Evolutionary conservation across 2,113 vertebrate genomes (phyloP).

Genomic region (Zosterops hypoxanthus): DNA sequence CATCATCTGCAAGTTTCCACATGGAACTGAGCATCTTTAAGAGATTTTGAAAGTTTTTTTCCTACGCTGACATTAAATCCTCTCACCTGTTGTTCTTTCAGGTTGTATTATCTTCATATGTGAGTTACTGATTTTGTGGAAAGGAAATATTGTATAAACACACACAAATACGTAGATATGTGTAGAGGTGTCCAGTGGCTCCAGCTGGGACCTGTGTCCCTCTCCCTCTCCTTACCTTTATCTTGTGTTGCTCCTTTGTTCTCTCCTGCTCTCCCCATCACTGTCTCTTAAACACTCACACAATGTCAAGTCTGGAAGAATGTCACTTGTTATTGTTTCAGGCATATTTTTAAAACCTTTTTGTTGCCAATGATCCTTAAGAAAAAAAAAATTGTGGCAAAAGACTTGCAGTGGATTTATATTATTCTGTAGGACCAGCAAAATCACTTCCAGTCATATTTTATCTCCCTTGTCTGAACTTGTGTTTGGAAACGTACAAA

Average conservation of each 20-base stretch:
- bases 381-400: not conserved
- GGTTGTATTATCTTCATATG: not conserved
- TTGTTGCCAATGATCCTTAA: not conserved
- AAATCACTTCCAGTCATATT: not conserved
- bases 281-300: not conserved
- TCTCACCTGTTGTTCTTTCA: not conserved
- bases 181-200: not conserved
- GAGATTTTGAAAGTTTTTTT: not conserved
- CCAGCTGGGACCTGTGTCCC: not conserved
- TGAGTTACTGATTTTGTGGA: not conserved
- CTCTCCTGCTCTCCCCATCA: not conserved
- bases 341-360: not conserved
- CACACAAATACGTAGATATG: no score
- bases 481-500: not conserved
- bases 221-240: not conserved
- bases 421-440: not conserved
- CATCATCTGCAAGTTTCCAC: not conserved
- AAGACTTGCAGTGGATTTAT: not conserved
- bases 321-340: not conserved
- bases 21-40: not conserved
- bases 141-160: not conserved
- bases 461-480: slow-evolving; percentile 7
- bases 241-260: not conserved
- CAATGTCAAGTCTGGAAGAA: not conserved
- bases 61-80: not conserved